Conservation (phyloP, 2,888 invertebrate species). For the Ischnus inquisitorius region DNA sequence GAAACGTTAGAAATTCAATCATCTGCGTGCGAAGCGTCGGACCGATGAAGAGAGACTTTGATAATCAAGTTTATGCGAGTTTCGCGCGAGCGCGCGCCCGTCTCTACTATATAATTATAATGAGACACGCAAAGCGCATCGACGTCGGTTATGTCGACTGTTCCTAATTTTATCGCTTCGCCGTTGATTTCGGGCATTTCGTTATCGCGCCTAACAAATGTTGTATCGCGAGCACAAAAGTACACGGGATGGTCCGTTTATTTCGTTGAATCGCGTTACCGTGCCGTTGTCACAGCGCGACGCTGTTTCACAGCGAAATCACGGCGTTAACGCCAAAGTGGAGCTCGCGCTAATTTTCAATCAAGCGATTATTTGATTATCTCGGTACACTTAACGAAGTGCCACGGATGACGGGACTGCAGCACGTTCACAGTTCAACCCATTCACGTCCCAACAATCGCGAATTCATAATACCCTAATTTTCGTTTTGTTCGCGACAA, state of each 20-base stretch:
- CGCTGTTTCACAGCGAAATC: neutral
- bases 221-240: neutral
- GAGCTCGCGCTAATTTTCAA: conserved; percentile 72
- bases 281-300: conserved; percentile 2
- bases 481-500: neutral
- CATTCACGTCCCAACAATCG: neutral
- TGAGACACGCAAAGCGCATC: conserved; percentile 73
- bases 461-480: neutral
- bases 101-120: conserved; percentile 74
- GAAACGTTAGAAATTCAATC: conserved; percentile 73
- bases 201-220: neutral
- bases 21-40: conserved; percentile 49
- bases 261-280: no score
- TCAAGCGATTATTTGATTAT: conserved; percentile 77
- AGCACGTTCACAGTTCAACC: conserved; percentile 7
- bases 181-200: conserved; percentile 9
- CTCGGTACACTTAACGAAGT: conserved; percentile 64
- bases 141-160: conserved; percentile 25
- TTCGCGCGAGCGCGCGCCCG: conserved; percentile 16
- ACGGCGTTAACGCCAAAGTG: conserved; percentile 23
- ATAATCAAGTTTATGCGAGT: conserved; percentile 74
- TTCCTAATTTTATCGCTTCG: neutral
- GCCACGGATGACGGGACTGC: conserved; percentile 13
- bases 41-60: conserved; percentile 60
- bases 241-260: neutral